Percentiles rank a stretch among this genome's conserved stretches.
Conservation (phyloP, 2,888 invertebrate species). For the Dolichomitus sp. region DNA sequence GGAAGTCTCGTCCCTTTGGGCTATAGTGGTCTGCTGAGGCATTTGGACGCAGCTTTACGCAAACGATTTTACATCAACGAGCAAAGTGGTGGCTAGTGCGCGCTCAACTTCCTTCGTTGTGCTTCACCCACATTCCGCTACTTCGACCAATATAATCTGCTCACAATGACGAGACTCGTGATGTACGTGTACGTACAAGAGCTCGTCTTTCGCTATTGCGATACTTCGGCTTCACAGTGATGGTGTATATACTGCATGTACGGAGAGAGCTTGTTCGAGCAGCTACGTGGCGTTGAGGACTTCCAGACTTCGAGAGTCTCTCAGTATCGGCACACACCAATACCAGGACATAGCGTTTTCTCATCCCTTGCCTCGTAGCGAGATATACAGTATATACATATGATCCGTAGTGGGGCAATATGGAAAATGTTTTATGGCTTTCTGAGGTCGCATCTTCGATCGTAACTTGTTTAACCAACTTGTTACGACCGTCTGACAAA, state of each 20-base stretch:
- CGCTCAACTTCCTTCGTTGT: neutral
- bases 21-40: neutral
- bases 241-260: neutral
- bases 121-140: neutral
- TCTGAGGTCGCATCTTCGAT: conserved; percentile 15
- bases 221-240: neutral
- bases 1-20: neutral
- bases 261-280: neutral
- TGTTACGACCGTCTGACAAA: conserved; percentile 21
- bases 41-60: neutral
- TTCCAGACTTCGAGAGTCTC: neutral
- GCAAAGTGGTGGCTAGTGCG: neutral
- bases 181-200: neutral
- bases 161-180: neutral
- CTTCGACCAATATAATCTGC: neutral
- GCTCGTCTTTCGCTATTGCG: neutral
- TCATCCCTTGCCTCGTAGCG: neutral
- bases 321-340: neutral
- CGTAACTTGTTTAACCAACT: conserved; percentile 11
- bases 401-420: neutral
- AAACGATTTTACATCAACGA: neutral
- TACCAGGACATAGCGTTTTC: neutral
- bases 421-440: conserved; percentile 7
- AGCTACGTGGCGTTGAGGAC: neutral
- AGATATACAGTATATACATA: neutral